A percentile compares a stretch with the other conserved stretches of the same genome.
Conservation (phyloP, 2,888 invertebrate species). For the Platycheirus albimanus region DNA sequence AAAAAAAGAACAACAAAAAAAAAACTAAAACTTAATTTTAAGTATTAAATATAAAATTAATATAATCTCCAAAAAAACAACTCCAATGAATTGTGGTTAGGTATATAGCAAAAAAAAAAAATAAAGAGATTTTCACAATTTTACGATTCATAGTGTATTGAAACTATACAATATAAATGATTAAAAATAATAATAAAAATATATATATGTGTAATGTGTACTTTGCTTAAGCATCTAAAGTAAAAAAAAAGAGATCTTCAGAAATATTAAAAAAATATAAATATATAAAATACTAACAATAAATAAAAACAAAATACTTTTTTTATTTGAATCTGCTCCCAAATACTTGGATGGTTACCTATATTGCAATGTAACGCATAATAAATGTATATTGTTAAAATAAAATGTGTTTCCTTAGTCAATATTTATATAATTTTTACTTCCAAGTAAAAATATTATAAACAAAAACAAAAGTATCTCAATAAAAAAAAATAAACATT, state of each 20-base stretch:
- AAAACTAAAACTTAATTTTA: conserved; percentile 47
- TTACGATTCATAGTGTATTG: conserved; percentile 39
- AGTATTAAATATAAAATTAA: conserved; percentile 34
- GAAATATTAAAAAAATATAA: conserved; percentile 39
- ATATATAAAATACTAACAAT: conserved; percentile 45
- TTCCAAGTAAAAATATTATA: conserved; percentile 36
- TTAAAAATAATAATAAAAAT: conserved; percentile 29
- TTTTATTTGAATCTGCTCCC: conserved; percentile 50
- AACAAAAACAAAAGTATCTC: conserved; percentile 29
- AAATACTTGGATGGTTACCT: conserved; percentile 51
- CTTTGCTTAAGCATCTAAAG: conserved; percentile 63
- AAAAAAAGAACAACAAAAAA: conserved; percentile 47
- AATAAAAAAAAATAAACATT: conserved; percentile 24
- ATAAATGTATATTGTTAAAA: conserved; percentile 43
- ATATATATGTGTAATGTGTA: conserved; percentile 55
- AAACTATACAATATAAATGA: conserved; percentile 38
- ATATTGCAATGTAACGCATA: conserved; percentile 51
- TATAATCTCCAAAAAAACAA: conserved; percentile 21
- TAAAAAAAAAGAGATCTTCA: conserved; percentile 31
- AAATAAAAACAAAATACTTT: conserved; percentile 34
- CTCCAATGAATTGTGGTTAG: conserved; percentile 43
- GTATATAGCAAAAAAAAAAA: neutral
- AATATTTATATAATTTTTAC: conserved; percentile 50
- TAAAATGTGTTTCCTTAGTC: conserved; percentile 39
- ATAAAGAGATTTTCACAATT: conserved; percentile 20